Conservation (phyloP, 2,888 invertebrate genomes). For the Opisthograptis luteolata region DNA sequence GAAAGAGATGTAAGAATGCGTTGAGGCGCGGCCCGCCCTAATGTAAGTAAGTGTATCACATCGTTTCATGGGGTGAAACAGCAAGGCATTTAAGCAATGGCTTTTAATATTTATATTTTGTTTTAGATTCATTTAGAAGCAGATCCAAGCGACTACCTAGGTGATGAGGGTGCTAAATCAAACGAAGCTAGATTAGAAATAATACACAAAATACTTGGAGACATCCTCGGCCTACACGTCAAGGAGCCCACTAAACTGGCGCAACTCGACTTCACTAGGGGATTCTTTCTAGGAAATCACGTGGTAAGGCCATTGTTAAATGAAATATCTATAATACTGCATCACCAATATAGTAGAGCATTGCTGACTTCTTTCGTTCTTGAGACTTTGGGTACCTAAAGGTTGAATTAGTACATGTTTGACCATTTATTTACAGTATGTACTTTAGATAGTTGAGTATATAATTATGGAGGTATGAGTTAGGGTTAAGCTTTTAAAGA, state of each 20-base stretch:
- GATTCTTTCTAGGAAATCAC: constrained; percentile 92
- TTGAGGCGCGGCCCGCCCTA: no score
- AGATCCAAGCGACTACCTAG: constrained; percentile 85
- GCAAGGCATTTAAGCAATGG: no score
- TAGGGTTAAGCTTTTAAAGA: constrained; percentile 55
- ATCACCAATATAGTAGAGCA: constrained; percentile 62
- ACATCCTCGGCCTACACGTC: constrained; percentile 88
- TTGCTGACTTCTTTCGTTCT: constrained; percentile 44
- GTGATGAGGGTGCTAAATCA: constrained; percentile 70
- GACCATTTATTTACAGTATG: constrained; percentile 13
- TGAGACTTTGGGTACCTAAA: constrained; percentile 1
- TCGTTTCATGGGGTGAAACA: no score
- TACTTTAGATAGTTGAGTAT: constrained; percentile 35
- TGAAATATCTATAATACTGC: constrained; percentile 33
- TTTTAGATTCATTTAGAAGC: constrained; percentile 91
- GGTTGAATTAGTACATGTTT: constrained; percentile 14
- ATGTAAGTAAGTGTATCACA: no score
- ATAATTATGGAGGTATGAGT: constrained; percentile 37
- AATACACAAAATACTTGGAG: constrained; percentile 88
- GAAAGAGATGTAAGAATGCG: no score
- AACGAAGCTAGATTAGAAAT: constrained; percentile 91
- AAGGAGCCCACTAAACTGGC: constrained; percentile 58
- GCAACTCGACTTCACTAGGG: constrained; percentile 82
- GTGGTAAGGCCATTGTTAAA: constrained; percentile 83
- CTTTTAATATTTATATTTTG: not conserved